Base-by-base conservation (phyloP, 2,113 vertebrate genomes). In the Erythrocercus mccallii region DNA sequence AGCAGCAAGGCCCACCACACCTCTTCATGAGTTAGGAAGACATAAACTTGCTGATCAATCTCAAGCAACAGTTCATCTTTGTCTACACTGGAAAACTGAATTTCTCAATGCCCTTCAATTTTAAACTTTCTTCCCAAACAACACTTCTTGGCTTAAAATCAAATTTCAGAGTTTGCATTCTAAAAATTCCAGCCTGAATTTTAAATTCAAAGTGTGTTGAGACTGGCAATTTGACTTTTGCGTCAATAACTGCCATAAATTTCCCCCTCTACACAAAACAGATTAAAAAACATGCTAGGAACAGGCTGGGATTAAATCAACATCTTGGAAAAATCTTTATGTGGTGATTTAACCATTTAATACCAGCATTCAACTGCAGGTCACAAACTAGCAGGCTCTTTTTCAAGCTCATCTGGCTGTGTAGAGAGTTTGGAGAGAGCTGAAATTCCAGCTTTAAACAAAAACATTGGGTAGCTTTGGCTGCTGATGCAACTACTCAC, bases 381-480 rank as follows among this genome's bases (percentile, higher is more conserved):
- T 69, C 74, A 89, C 73, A 54, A 74, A 70, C 51, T 58, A 57
- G 57, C 35, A 40, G 8, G 56, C 22, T 78, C 47, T 24, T 95
- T 86, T 72, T 48, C 86, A 86, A 83, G 60, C 65, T 76, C 66
- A 58, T 77, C 81, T 89, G 70, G 66, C 54, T 83, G 33, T 16
- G 64, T 1, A 14, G 8, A 37, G 33, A 31, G 37, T 76, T 94
- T 58, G 78, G 79, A 82, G 30, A 72, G 56, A 85, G 54, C 45
- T 90, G 91, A 70, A 83, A 90, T 51, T 58, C 54, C 85, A 90
- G 58, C 81, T 93, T 77, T 73, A 73, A 88, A 72, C 31, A 92
- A 73, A 91, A 87, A 21, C 79, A 73, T 1, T 11, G 56, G 44
- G 70, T 12, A 90, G 81, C 54, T 85, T 18, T 45, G 58, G 89